Evolutionary conservation across 2,113 vertebrate species (phyloP).

Genomic region (Tachuris rubrigastra): DNA sequence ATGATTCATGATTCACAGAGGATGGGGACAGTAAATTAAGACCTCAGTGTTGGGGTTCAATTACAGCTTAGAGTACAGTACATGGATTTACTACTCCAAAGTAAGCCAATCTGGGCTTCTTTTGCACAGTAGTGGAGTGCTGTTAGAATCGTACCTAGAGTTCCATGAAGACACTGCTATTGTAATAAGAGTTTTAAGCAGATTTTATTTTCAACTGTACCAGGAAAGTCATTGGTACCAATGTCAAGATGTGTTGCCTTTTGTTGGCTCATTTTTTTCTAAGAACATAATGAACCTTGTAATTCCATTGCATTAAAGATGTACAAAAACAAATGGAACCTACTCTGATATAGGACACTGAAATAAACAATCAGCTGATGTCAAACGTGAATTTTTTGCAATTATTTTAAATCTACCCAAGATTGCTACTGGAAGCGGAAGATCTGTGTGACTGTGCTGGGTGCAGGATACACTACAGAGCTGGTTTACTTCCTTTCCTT

Average conservation of each 20-base stretch:
- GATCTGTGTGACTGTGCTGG: fast-evolving
- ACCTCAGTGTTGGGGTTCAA: neutral
- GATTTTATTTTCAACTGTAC: neutral
- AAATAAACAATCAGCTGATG: slow-evolving; percentile 54
- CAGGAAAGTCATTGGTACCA: neutral
- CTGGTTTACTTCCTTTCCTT: neutral
- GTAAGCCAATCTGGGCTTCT: neutral
- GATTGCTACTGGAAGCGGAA: neutral
- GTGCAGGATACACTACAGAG: neutral
- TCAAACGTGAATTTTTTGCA: neutral
- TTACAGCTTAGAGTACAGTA: neutral
- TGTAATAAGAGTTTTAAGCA: neutral
- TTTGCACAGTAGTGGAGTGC: neutral
- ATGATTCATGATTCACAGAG: neutral
- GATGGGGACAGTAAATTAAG: neutral
- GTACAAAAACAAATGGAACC: slow-evolving; percentile 25
- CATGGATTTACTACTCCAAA: neutral
- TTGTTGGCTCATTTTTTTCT: neutral
- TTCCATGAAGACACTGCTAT: neutral
- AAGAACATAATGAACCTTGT: slow-evolving; percentile 15
- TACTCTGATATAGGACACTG: neutral
- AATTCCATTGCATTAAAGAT: slow-evolving; percentile 12
- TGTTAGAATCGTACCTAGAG: neutral
- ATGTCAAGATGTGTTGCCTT: neutral
- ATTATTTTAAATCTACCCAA: neutral